These are phyloP conservation scores for Penaeus indicus DNA, from an alignment of 1,140 invertebrate species.

Conservation along the genomic window DNA sequence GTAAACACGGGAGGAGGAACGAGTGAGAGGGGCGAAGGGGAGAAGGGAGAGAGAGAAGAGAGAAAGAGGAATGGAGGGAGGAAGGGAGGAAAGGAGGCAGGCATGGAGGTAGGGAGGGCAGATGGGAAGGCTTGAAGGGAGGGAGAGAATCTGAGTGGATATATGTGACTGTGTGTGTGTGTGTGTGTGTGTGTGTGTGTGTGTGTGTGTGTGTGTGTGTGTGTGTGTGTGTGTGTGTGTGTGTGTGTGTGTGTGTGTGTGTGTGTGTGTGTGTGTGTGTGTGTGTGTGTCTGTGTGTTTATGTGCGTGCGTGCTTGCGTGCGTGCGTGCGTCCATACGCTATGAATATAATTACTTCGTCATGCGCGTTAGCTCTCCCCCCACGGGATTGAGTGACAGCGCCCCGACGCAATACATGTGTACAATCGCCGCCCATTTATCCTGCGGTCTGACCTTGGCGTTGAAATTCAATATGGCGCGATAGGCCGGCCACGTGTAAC, in stretches of 20 bases:
- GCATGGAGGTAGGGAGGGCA: not conserved
- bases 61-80: not conserved
- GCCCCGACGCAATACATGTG: too few relatives aligned
- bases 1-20: too few relatives aligned
- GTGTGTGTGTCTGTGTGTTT: constrained; percentile 15
- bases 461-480: too few relatives aligned
- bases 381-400: too few relatives aligned
- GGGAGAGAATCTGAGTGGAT: not conserved
- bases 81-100: not conserved
- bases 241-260: too few relatives aligned
- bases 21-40: not conserved
- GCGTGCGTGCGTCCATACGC: too few relatives aligned
- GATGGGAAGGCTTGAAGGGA: not conserved
- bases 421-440: too few relatives aligned
- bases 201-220: constrained; percentile 28
- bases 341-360: too few relatives aligned
- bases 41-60: not conserved
- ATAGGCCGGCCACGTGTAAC: too few relatives aligned
- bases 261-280: constrained; percentile 18
- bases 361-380: too few relatives aligned
- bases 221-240: not conserved
- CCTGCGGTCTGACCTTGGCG: too few relatives aligned
- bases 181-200: constrained; percentile 31
- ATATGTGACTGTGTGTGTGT: constrained; percentile 6
- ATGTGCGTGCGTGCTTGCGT: too few relatives aligned